A percentile compares a stretch with the other conserved stretches of the same genome.
Evolutionary conservation across 1,140 invertebrate species (phyloP).

Genomic region (Zaprionus tsacasi): DNA sequence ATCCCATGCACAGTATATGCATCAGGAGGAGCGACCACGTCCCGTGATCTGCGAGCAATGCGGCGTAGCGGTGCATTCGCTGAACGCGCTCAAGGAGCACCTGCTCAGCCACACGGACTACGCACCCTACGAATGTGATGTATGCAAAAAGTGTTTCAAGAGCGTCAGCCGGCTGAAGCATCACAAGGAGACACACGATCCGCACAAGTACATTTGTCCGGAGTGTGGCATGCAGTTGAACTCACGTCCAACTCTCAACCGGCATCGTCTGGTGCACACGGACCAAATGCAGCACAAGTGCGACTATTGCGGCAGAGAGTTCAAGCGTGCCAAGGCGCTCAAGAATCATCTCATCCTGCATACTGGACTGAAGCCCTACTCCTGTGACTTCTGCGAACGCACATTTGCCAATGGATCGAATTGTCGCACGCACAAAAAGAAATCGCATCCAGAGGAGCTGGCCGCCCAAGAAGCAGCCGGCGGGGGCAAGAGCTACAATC

Average conservation of each 20-base stretch:
- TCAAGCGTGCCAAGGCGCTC: conserved; percentile 82
- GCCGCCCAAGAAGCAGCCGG: conserved; percentile 80
- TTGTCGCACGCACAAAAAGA: conserved; percentile 85
- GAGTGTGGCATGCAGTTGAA: conserved; percentile 85
- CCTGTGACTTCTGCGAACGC: conserved; percentile 84
- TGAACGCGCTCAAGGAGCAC: conserved; percentile 84
- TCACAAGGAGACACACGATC: conserved; percentile 84
- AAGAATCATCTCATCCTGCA: conserved; percentile 84
- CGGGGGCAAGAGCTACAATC: conserved; percentile 66
- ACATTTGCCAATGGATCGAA: conserved; percentile 85
- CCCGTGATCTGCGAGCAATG: conserved; percentile 85
- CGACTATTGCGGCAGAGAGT: conserved; percentile 76
- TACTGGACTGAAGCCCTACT: conserved; percentile 84
- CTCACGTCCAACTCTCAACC: conserved; percentile 84
- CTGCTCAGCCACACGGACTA: conserved; percentile 85
- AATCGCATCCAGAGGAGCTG: conserved; percentile 84
- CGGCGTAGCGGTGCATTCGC: conserved; percentile 84
- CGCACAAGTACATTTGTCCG: conserved; percentile 85
- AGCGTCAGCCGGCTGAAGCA: conserved; percentile 65
- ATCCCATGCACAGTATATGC: conserved; percentile 84
- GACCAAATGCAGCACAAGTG: conserved; percentile 85
- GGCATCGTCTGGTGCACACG: conserved; percentile 85
- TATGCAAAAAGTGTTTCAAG: conserved; percentile 84
- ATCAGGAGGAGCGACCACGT: conserved; percentile 83
- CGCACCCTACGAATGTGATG: conserved; percentile 84